phyloP scores from a whole-genome alignment of 2,888 invertebrate species.

The Troides aeacus region DNA sequence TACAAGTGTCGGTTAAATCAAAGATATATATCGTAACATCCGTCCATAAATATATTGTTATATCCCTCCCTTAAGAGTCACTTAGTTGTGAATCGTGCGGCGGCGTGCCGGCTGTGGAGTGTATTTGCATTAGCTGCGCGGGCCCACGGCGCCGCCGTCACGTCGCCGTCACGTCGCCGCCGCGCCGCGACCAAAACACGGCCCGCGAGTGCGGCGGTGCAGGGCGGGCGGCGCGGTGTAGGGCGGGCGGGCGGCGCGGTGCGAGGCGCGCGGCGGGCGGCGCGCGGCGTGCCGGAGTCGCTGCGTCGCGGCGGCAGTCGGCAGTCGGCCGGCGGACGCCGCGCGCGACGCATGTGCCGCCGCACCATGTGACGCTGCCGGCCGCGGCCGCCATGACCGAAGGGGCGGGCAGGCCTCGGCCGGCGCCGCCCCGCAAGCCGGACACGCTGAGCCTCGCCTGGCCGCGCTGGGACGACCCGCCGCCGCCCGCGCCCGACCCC shows the following conservation, averaged over 20 bases:
- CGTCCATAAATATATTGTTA: background rate
- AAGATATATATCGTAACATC: no score
- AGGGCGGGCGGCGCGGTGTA: slow-evolving; percentile 42
- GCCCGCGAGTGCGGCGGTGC: slow-evolving; percentile 36
- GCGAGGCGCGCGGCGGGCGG: slow-evolving; percentile 46
- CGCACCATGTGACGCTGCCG: slow-evolving; percentile 54
- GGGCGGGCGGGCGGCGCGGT: slow-evolving; percentile 40
- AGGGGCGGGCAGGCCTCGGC: slow-evolving; percentile 75
- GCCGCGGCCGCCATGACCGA: slow-evolving; percentile 63
- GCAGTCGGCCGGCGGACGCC: slow-evolving; percentile 53
- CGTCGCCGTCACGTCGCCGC: slow-evolving; percentile 24
- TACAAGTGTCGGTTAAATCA: no score
- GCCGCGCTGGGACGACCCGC: slow-evolving; percentile 74
- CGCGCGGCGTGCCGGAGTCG: no score
- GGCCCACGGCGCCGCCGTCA: slow-evolving; percentile 25
- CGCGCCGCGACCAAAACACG: slow-evolving; percentile 40
- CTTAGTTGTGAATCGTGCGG: background rate
- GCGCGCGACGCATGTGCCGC: slow-evolving; percentile 56
- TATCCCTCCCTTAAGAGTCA: background rate
- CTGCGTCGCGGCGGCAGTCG: slow-evolving; percentile 36
- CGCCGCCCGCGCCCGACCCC: slow-evolving; percentile 71
- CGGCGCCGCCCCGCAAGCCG: slow-evolving; percentile 76
- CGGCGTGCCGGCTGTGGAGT: background rate
- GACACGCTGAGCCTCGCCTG: slow-evolving; percentile 65
- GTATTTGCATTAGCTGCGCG: slow-evolving; percentile 11